phyloP scores from a whole-genome alignment of 2,888 invertebrate species.

The Macrosiphum euphorbiae region DNA sequence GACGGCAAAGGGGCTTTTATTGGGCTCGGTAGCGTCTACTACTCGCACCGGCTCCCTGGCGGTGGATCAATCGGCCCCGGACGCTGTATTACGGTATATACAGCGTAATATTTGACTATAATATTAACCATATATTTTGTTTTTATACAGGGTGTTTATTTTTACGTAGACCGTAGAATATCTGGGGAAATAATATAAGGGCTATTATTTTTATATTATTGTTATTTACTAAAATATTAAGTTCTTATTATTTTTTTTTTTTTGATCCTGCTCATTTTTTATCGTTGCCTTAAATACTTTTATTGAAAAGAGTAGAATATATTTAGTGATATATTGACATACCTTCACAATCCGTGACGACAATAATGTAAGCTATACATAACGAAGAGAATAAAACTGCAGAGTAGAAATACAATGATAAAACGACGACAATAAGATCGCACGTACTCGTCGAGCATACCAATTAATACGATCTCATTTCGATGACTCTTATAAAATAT shows the following conservation, averaged over 20 bases:
- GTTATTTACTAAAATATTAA: neutral
- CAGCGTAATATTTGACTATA: neutral
- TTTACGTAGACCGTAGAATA: neutral
- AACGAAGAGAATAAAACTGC: neutral
- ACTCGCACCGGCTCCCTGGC: neutral
- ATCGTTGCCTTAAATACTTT: neutral
- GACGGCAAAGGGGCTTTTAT: neutral
- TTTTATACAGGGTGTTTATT: neutral
- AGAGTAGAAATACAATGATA: neutral
- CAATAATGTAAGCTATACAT: neutral
- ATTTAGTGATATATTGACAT: neutral
- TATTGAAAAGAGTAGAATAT: neutral
- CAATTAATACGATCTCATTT: slow-evolving; percentile 14
- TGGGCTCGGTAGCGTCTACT: neutral
- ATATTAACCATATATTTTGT: neutral
- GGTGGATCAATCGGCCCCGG: neutral
- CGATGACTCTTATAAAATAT: neutral
- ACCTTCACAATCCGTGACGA: neutral
- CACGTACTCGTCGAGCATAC: slow-evolving; percentile 24
- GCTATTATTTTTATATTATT: neutral
- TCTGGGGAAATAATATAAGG: neutral
- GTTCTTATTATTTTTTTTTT: neutral
- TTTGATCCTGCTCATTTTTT: neutral
- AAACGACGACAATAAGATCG: neutral
- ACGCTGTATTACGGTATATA: neutral